Evolutionary conservation across 2,113 vertebrate genomes (phyloP), one percentile per base, ranked within the genome.

Genomic region (Xenotilapia leptura): DNA sequence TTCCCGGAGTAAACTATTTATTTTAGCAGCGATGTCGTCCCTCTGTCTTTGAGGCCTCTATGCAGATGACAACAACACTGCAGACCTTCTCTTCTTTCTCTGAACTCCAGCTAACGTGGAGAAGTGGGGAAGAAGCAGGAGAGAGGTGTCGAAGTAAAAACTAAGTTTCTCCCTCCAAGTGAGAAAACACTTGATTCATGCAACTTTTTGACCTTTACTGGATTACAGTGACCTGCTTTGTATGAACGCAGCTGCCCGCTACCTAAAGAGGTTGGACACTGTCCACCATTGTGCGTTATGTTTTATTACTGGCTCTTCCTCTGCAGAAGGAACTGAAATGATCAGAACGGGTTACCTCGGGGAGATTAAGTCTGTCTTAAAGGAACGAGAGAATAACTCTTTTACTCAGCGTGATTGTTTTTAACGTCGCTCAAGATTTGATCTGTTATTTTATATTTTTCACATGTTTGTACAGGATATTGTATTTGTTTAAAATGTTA

Each of bases 341-440:
- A 23, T 55, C 53, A 23, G 53, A 55, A 55, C 1, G 0, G 21
- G 54, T 55, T 13, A 26, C 6, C 54, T 26, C 6, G 0, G 54
- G 2, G 21, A 56, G 54, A 0, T 56, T 26, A 26, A 26, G 54
- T 56, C 6, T 26, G 21, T 26, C 54, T 0, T 7, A 55, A 26
- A 55, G 12, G 54, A 47, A 0, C 45, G 14, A 56, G 23, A 56
- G 54, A 56, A 26, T 14, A 56, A 26, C 54, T 23, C 53, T 0
- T 23, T 55, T 13, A 55, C 21, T 56, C 54, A 8, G 54, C 6
- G 54, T 8, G 21, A 26, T 0, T 56, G 23, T 56, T 56, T 56
- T 56, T 5, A 56, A 56, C 5, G 12, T 0, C 6, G 23, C 23
- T 56, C 54, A 14, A 8, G 8, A 56, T 56, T 1, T 0, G 0